A percentile compares a stretch with the other conserved stretches of the same genome.
Evolutionary conservation across 2,888 invertebrate genomes (phyloP).

Genomic region (Cantharis nigra): DNA sequence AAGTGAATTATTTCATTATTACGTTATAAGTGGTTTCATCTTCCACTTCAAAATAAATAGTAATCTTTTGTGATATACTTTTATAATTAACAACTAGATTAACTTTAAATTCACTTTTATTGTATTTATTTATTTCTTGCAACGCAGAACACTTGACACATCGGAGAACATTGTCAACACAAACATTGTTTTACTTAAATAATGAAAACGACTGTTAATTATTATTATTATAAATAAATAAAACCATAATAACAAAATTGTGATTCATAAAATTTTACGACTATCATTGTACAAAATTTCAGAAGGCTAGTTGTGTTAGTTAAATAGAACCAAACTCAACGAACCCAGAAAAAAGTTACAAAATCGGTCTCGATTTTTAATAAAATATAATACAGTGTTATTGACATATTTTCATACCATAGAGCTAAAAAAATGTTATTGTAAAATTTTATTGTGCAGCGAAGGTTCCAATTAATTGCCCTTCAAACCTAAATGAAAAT

Average conservation of each 20-base stretch:
- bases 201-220: background rate
- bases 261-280: background rate
- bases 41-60: background rate
- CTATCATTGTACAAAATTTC: background rate
- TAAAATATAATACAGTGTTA: background rate
- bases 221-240: background rate
- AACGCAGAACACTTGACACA: background rate
- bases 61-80: background rate
- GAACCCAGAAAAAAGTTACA: background rate
- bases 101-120: background rate
- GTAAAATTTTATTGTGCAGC: background rate
- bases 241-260: background rate
- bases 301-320: background rate
- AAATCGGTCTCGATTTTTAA: background rate
- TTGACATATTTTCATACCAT: background rate
- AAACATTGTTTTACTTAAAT: background rate
- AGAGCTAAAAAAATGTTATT: background rate
- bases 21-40: background rate
- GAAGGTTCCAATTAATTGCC: slow-evolving; percentile 19
- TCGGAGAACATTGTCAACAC: background rate
- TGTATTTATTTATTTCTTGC: background rate
- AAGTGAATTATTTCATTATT: background rate
- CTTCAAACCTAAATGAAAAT: slow-evolving; percentile 11
- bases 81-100: background rate
- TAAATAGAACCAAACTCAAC: background rate